Base-by-base conservation (phyloP, 2,113 vertebrate genomes). In the Pelusios castaneus region DNA sequence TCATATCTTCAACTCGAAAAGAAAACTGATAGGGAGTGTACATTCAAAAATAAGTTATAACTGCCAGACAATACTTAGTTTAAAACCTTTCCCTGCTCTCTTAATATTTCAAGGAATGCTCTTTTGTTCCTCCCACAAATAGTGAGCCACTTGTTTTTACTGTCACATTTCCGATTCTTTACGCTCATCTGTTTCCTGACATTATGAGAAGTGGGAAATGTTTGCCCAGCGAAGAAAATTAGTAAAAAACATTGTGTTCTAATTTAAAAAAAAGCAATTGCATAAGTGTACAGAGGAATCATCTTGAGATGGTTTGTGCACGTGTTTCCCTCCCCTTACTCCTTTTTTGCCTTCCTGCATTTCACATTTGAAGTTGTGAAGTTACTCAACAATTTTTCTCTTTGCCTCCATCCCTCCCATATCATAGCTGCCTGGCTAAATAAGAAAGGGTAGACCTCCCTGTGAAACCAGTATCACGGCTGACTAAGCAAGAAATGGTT, bases 201-300 rank as follows among this genome's bases (percentile, higher is more conserved):
- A 95, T 95, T 96, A 94, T n/a, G 93, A 95, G 95, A 97, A 97
- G 94, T 93, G 78, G 94, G 95, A 97, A 96, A 95, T 85, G 89
- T 96, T 89, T 93, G 93, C 54, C 77, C 67, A 88, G 93, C 52
- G 67, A 85, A 87, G 96, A 84, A 88, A 93, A 60, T 67, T 85
- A 82, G 86, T 81, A 75, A 85, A 75, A 41, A 77, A 87, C 82
- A 82, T 83, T 70, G 43, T 83, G 89, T 95, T 91, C 84, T 81
- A 84, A 67, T 80, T 88, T 89, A n/a, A 80, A 89, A 76, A 87
- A 47, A 87, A 88, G 81, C 43, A 45, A 47, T 91, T 94, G 85
- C 89, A 49, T 78, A 91, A 95, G 82, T 5, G 78, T 82, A 87
- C 67, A 85, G 80, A 31, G 27, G 93, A 78, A 29, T 70, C 7